Evolutionary conservation across 2,797 vertebrate species (phyloP).

Genomic region (Dendrocincla tyrannina): DNA sequence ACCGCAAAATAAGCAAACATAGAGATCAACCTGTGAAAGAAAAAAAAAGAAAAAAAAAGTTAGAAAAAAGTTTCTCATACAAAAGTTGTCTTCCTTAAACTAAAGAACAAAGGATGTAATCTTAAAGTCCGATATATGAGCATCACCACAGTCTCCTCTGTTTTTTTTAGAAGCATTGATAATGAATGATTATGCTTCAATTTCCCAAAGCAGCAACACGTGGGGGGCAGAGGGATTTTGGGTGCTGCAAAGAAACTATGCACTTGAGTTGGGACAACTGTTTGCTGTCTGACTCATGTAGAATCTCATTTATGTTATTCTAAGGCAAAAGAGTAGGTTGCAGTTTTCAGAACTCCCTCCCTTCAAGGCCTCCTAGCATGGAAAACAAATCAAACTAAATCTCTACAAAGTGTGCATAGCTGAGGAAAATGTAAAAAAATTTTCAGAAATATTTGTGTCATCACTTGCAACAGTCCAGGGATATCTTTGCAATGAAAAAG

Average conservation of each 20-base stretch:
- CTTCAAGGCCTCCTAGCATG: neutral
- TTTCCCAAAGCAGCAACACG: neutral
- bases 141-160: neutral
- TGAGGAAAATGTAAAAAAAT: neutral
- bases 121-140: accelerated
- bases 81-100: neutral
- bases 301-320: neutral
- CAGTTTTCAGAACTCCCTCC: neutral
- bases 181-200: neutral
- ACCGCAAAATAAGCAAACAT: conserved; percentile 96
- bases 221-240: neutral
- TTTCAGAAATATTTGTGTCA: neutral
- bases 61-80: neutral
- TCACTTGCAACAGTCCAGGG: neutral
- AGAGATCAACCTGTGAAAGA: conserved; percentile 89
- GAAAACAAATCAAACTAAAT: neutral
- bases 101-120: neutral
- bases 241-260: neutral
- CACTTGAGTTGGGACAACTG: neutral
- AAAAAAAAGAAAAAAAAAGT: neutral
- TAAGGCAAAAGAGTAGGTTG: neutral
- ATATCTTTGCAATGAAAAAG: neutral
- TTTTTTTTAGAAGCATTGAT: neutral
- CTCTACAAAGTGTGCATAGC: neutral
- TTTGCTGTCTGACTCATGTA: neutral